Conservation (phyloP, 2,113 vertebrate species). For the Zapornia atra region DNA sequence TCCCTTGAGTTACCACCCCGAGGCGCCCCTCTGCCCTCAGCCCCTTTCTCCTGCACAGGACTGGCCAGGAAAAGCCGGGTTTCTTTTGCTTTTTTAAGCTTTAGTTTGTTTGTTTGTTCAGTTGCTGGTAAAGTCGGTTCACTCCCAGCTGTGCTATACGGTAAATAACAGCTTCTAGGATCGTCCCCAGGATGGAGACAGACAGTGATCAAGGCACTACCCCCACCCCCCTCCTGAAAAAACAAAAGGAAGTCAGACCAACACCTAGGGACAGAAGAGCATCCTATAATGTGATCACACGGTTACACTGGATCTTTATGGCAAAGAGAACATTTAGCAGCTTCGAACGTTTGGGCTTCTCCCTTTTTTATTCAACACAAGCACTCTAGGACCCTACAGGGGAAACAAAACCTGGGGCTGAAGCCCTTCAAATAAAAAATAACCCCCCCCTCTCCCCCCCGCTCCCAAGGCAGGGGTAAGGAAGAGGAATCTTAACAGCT, state of each 20-base stretch:
- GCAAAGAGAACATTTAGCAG: constrained; percentile 83
- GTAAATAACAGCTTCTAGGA: constrained; percentile 66
- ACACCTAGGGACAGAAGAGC: constrained; percentile 76
- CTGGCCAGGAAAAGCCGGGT: constrained; percentile 51
- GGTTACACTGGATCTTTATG: constrained; percentile 77
- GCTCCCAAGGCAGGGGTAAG: constrained; percentile 6
- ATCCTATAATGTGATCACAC: constrained; percentile 77
- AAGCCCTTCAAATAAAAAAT: constrained; percentile 29
- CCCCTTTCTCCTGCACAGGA: constrained; percentile 53
- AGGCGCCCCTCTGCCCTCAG: neutral
- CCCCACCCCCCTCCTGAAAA: constrained; percentile 63
- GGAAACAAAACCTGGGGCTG: constrained; percentile 3
- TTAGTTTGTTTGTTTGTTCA: neutral
- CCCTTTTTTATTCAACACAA: constrained; percentile 70
- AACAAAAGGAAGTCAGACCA: constrained; percentile 66
- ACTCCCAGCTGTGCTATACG: constrained; percentile 70
- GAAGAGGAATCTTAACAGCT: neutral
- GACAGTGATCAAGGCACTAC: constrained; percentile 75
- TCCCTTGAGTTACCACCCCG: neutral
- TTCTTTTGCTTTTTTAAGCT: neutral
- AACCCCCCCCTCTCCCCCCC: too few species aligned
- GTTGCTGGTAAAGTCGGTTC: constrained; percentile 65
- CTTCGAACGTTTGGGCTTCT: constrained; percentile 69
- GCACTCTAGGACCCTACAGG: constrained; percentile 68
- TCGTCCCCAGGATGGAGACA: constrained; percentile 5